Evolutionary conservation across 1,140 invertebrate genomes (phyloP).

Genomic region (Trichomalopsis sarcophagae): DNA sequence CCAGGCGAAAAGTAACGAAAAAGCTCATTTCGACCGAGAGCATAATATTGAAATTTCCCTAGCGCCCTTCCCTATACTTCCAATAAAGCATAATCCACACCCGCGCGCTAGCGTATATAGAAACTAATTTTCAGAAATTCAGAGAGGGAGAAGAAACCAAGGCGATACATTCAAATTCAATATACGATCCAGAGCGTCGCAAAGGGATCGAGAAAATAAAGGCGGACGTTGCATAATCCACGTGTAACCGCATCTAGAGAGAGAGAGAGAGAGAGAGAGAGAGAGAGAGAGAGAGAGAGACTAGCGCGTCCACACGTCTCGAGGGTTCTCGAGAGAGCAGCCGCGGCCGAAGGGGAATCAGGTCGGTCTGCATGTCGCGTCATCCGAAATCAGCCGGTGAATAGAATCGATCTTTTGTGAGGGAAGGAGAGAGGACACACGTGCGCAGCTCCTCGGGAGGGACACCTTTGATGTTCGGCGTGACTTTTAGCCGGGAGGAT

Average conservation of each 20-base stretch:
- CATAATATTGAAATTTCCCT: constrained; percentile 25
- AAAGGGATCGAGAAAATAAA: not conserved
- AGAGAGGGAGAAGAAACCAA: not conserved
- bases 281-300: not conserved
- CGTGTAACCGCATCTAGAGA: not conserved
- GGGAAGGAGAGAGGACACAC: not conserved
- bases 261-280: no score
- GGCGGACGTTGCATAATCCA: constrained; percentile 12
- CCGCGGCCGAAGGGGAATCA: not conserved
- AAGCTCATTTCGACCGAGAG: constrained; percentile 17
- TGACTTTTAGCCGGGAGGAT: constrained; percentile 59
- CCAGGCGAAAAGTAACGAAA: not conserved
- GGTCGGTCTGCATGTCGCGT: not conserved
- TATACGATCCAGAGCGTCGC: not conserved
- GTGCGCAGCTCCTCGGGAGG: not conserved
- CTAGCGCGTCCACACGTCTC: not conserved
- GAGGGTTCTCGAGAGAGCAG: not conserved
- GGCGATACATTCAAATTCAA: not conserved
- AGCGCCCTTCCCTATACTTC: not conserved
- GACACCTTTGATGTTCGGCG: constrained; percentile 63
- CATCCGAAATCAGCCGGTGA: constrained; percentile 1
- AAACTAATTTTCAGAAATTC: not conserved
- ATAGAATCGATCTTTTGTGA: constrained; percentile 26
- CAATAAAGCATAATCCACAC: not conserved
- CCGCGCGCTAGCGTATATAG: not conserved